Evolutionary conservation across 1,140 invertebrate species (phyloP).

Genomic region (Drosophila watanabei): DNA sequence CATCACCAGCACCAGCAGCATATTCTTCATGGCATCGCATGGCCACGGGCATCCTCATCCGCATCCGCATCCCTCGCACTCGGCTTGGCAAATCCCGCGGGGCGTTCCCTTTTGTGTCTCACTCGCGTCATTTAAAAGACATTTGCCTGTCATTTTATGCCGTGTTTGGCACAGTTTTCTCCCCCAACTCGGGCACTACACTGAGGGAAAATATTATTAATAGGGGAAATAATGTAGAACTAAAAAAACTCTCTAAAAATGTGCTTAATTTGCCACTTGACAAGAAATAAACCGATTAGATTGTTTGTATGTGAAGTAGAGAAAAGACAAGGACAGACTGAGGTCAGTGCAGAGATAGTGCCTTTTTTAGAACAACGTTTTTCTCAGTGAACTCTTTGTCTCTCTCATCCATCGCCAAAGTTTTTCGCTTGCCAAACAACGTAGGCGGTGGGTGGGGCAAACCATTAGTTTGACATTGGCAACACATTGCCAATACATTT

Average conservation of each 20-base stretch:
- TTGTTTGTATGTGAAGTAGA: too few species aligned
- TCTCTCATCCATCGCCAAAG: constrained; percentile 47
- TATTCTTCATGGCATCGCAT: constrained; percentile 46
- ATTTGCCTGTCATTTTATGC: constrained; percentile 84
- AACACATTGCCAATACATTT: constrained; percentile 83
- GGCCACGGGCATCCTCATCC: constrained; percentile 36
- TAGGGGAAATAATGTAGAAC: background rate
- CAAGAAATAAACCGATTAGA: too few species aligned
- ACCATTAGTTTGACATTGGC: constrained; percentile 83
- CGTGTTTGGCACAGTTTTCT: constrained; percentile 81
- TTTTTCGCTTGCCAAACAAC: constrained; percentile 55
- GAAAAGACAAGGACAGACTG: background rate
- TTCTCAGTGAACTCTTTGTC: constrained; percentile 4
- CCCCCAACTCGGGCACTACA: constrained; percentile 32
- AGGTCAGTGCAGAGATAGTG: background rate
- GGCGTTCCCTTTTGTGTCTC: constrained; percentile 81
- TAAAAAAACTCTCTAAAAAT: background rate
- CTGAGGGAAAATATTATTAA: background rate
- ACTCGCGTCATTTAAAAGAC: constrained; percentile 84
- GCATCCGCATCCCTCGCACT: constrained; percentile 11
- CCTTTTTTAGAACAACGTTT: too few species aligned
- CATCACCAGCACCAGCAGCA: constrained; percentile 28
- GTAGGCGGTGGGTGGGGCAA: constrained; percentile 41
- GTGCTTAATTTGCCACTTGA: too few species aligned
- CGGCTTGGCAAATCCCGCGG: constrained; percentile 68